phyloP scores from a whole-genome alignment of 1,140 invertebrate species.

The Delia radicum region DNA sequence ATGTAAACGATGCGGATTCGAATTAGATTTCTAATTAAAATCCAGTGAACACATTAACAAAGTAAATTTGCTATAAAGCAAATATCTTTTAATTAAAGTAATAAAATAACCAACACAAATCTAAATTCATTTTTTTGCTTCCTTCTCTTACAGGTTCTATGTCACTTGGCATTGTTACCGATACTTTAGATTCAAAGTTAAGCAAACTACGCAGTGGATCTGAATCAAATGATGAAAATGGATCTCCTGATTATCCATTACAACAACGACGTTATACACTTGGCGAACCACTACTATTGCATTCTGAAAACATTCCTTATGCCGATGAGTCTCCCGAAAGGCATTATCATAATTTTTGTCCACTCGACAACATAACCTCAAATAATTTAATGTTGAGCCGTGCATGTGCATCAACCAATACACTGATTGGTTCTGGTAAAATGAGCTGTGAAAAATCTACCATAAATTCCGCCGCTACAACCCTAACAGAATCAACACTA shows the following conservation, averaged over 20 bases:
- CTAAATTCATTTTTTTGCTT: background rate
- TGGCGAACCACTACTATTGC: constrained; percentile 49
- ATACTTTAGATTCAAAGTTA: constrained; percentile 74
- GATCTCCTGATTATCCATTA: constrained; percentile 44
- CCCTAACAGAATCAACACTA: background rate
- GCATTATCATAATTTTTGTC: constrained; percentile 47
- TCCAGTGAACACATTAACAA: no score
- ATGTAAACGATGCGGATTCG: no score
- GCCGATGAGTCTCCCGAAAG: constrained; percentile 60
- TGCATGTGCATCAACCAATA: constrained; percentile 49
- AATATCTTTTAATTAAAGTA: background rate
- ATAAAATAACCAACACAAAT: no score
- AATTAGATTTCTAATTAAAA: no score
- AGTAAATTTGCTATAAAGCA: no score
- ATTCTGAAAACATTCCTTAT: constrained; percentile 59
- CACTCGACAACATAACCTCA: constrained; percentile 37
- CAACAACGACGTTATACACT: constrained; percentile 47
- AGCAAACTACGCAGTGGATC: constrained; percentile 61
- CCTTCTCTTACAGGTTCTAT: constrained; percentile 56
- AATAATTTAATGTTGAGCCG: constrained; percentile 43
- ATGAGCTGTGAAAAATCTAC: constrained; percentile 21
- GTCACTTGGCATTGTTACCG: constrained; percentile 64
- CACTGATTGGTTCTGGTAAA: constrained; percentile 28
- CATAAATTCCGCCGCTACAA: no score
- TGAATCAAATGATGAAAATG: constrained; percentile 50